Conservation (phyloP, 2,888 invertebrate species). For the Tetranychus truncatus region DNA sequence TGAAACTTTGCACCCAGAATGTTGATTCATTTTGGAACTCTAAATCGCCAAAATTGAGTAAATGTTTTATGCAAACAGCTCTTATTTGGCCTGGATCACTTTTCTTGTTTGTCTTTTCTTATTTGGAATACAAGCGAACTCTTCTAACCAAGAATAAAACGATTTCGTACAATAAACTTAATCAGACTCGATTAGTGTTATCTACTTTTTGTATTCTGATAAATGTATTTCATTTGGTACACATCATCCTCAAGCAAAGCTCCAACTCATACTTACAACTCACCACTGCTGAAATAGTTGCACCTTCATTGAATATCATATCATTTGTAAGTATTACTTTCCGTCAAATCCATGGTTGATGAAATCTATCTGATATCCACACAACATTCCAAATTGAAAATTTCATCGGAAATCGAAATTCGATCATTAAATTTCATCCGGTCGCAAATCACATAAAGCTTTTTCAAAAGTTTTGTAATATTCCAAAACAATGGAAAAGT, state of each 20-base stretch:
- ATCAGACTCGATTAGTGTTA: slow-evolving; percentile 22
- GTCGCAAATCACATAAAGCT: too few species aligned
- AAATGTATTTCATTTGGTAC: slow-evolving; percentile 3
- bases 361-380: too few species aligned
- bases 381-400: too few species aligned
- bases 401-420: too few species aligned
- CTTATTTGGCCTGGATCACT: slow-evolving; percentile 71
- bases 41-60: slow-evolving; percentile 60
- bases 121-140: slow-evolving; percentile 42
- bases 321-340: neutral
- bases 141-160: slow-evolving; percentile 13
- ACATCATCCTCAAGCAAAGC: neutral
- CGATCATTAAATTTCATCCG: too few species aligned
- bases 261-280: neutral
- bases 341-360: neutral
- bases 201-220: slow-evolving; percentile 8
- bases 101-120: slow-evolving; percentile 57
- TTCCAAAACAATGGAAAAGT: too few species aligned
- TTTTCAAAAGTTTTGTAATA: too few species aligned
- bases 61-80: slow-evolving; percentile 77
- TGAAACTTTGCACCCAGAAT: slow-evolving; percentile 42
- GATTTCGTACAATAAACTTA: slow-evolving; percentile 23
- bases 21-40: slow-evolving; percentile 53
- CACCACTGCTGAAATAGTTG: neutral
- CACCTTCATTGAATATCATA: neutral